Evolutionary conservation across 2,797 vertebrate genomes (phyloP).

Genomic region (Trichosurus vulpecula): DNA sequence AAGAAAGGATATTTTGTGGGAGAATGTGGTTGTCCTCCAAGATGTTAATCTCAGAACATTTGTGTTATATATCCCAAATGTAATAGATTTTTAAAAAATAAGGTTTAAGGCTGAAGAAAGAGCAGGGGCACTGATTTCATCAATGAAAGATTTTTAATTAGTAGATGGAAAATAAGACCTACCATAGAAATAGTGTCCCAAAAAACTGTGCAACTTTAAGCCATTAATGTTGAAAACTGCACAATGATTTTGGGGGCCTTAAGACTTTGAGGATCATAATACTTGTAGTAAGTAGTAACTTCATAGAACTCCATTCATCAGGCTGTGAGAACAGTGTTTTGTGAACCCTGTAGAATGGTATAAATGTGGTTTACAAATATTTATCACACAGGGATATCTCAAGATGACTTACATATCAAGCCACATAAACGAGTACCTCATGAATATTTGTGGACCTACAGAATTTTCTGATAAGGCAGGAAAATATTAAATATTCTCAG

Average conservation of each 20-base stretch:
- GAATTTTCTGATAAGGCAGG: not conserved
- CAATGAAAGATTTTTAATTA: not conserved
- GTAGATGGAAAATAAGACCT: not conserved
- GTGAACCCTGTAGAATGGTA: not conserved
- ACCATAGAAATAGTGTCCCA: not conserved
- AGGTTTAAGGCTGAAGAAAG: not conserved
- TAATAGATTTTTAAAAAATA: too few relatives aligned
- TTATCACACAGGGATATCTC: not conserved
- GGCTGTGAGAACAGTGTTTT: not conserved
- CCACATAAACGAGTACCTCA: not conserved
- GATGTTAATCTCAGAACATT: too few relatives aligned
- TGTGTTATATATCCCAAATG: not conserved
- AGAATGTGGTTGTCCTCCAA: fast-evolving
- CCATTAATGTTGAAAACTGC: not conserved
- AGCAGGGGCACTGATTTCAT: too few relatives aligned
- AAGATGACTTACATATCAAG: not conserved
- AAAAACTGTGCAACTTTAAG: not conserved
- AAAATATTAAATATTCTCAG: not conserved
- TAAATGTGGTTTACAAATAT: not conserved
- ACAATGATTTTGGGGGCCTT: not conserved
- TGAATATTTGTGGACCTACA: not conserved
- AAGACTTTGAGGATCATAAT: not conserved
- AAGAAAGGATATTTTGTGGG: fast-evolving
- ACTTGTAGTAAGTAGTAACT: not conserved
- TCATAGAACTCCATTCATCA: not conserved